phyloP scores from a whole-genome alignment of 1,140 invertebrate species.

The Macrobrachium rosenbergii region DNA sequence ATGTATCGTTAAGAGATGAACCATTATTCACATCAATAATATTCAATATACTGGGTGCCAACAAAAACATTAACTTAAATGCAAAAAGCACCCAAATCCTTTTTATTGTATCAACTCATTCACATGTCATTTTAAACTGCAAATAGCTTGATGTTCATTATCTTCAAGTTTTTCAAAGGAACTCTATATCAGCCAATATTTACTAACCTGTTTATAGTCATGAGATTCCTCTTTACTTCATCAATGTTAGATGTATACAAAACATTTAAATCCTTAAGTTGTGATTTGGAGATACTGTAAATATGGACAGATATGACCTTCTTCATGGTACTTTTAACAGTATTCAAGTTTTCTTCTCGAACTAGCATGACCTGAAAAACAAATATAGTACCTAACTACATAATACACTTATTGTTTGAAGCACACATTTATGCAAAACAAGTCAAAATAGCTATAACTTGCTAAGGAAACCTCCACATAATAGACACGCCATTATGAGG shows the following conservation, averaged over 20 bases:
- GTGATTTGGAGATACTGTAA: conserved; percentile 43
- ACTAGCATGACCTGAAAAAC: conserved; percentile 29
- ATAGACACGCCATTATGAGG: not conserved
- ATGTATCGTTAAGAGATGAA: too few species aligned
- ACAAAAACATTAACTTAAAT: too few species aligned
- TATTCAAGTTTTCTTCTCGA: conserved; percentile 19
- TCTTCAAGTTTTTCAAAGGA: too few species aligned
- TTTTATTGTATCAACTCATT: too few species aligned
- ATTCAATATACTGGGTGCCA: too few species aligned
- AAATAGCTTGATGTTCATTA: too few species aligned
- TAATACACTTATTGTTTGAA: not conserved
- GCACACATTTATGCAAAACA: not conserved
- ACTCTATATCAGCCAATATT: not conserved
- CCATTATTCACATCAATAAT: too few species aligned
- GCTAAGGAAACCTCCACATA: too few species aligned
- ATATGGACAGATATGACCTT: conserved; percentile 30
- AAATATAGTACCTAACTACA: not conserved
- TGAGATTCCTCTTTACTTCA: conserved; percentile 30
- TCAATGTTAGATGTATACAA: conserved; percentile 46
- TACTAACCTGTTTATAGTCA: conserved; percentile 21
- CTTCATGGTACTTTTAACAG: conserved; percentile 20
- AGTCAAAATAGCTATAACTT: not conserved
- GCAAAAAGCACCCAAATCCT: too few species aligned
- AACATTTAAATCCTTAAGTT: conserved; percentile 17
- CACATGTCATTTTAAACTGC: too few species aligned